Evolutionary conservation across 1,140 invertebrate species (phyloP).

Genomic region (Papilio dardanus): DNA sequence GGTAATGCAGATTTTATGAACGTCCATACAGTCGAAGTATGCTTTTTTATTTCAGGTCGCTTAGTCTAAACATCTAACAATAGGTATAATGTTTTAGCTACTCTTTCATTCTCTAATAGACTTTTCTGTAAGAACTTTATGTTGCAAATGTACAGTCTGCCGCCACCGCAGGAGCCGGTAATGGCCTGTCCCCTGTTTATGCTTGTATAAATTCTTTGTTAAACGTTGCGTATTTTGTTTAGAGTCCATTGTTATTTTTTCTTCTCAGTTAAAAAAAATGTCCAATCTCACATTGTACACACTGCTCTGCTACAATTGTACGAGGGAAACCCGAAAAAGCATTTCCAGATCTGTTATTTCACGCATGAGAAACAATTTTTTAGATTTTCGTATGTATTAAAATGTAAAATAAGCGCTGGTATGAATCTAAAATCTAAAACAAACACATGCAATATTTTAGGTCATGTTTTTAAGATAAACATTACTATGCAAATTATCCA

Average conservation of each 20-base stretch:
- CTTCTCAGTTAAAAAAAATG: not conserved
- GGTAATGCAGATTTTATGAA: not conserved
- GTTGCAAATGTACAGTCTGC: slow-evolving; percentile 12
- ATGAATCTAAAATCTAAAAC: not conserved
- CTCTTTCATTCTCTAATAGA: slow-evolving; percentile 4
- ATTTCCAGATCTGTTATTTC: not conserved
- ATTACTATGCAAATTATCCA: not conserved
- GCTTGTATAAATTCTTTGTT: slow-evolving; percentile 21
- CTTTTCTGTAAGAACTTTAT: slow-evolving; percentile 19
- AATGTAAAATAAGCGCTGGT: not conserved
- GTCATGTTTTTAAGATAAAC: slow-evolving; percentile 1
- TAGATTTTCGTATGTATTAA: not conserved
- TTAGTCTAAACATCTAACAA: not conserved
- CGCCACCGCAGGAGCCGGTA: slow-evolving; percentile 10
- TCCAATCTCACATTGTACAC: slow-evolving; percentile 17
- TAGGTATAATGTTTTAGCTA: not conserved
- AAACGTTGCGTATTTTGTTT: slow-evolving; percentile 27
- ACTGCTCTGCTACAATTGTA: not conserved
- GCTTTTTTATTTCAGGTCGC: slow-evolving; percentile 3
- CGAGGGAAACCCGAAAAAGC: not conserved
- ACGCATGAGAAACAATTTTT: not conserved
- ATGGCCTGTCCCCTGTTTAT: slow-evolving; percentile 15
- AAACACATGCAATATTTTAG: not conserved
- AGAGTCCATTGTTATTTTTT: slow-evolving; percentile 17
- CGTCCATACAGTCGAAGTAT: not conserved